A percentile compares a stretch with the other conserved stretches of the same genome.
Conservation (phyloP, 2,888 invertebrate genomes). For the Parnassius apollo region DNA sequence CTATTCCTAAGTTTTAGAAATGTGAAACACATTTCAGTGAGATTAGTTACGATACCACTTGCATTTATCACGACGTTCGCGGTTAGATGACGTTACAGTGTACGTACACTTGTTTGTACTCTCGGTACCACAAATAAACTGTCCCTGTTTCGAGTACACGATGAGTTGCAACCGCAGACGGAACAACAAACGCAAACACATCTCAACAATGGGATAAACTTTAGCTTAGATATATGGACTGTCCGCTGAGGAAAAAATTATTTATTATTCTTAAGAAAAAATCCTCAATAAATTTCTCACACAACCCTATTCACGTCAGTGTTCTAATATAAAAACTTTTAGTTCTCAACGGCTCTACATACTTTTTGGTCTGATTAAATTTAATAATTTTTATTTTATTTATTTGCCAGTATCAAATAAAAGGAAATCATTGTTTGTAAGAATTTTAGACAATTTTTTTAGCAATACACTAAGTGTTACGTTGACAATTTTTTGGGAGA, state of each 20-base stretch:
- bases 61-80: background rate
- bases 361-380: background rate
- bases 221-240: constrained; percentile 5
- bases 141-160: constrained; percentile 1
- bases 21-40: too few relatives aligned
- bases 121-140: constrained; percentile 1
- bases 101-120: background rate
- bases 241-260: constrained; percentile 22
- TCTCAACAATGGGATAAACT: constrained; percentile 23
- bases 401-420: too few relatives aligned
- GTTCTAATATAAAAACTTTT: constrained; percentile 20
- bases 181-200: constrained; percentile 1
- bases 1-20: too few relatives aligned
- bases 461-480: too few relatives aligned
- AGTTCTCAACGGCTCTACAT: background rate
- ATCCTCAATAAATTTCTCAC: constrained; percentile 31
- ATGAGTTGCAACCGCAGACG: background rate
- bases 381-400: constrained; percentile 21
- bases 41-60: too few relatives aligned
- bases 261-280: constrained; percentile 35
- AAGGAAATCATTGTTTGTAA: too few relatives aligned
- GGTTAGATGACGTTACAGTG: background rate
- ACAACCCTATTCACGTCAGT: constrained; percentile 33
- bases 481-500: too few relatives aligned
- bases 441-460: too few relatives aligned